phyloP scores from a whole-genome alignment of 2,113 vertebrate species.

The Xiphophorus maculatus region DNA sequence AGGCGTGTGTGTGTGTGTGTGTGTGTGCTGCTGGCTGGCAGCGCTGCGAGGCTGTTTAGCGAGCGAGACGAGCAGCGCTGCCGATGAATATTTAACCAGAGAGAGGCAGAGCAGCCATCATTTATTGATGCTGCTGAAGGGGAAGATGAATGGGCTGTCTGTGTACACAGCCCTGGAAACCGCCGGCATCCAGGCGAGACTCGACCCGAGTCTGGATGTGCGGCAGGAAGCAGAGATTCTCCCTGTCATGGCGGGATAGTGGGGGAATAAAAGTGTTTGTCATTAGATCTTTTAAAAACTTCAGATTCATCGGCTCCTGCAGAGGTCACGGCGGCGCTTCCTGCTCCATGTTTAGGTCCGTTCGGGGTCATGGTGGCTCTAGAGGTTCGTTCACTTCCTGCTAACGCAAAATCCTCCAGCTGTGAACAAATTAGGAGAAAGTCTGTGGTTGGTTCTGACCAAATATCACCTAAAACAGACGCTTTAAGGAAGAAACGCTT shows the following conservation, averaged over 20 bases:
- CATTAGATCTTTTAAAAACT: background rate
- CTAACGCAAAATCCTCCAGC: too few relatives aligned
- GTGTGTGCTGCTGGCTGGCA: background rate
- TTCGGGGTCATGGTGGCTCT: too few relatives aligned
- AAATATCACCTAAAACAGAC: too few relatives aligned
- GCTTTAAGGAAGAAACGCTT: too few relatives aligned
- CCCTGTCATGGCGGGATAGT: background rate
- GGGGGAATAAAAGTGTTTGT: background rate
- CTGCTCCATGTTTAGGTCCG: too few relatives aligned
- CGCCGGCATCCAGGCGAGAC: conserved; percentile 2
- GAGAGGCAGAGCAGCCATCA: conserved; percentile 53
- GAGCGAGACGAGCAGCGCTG: conserved; percentile 54
- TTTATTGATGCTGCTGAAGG: conserved; percentile 66
- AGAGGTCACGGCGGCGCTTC: too few relatives aligned
- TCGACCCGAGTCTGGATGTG: conserved; percentile 2
- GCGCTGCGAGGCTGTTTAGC: conserved; percentile 53
- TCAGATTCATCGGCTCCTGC: too few relatives aligned
- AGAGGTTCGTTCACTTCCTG: too few relatives aligned
- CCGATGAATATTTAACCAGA: conserved; percentile 65
- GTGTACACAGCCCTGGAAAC: conserved; percentile 46
- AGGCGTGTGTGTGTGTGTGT: too few relatives aligned
- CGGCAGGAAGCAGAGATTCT: conserved; percentile 1
- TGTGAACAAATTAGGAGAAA: too few relatives aligned
- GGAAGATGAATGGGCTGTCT: conserved; percentile 56
- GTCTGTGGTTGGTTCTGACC: too few relatives aligned